Base-by-base conservation (phyloP, 2,113 vertebrate genomes). In the Martes martes region DNA sequence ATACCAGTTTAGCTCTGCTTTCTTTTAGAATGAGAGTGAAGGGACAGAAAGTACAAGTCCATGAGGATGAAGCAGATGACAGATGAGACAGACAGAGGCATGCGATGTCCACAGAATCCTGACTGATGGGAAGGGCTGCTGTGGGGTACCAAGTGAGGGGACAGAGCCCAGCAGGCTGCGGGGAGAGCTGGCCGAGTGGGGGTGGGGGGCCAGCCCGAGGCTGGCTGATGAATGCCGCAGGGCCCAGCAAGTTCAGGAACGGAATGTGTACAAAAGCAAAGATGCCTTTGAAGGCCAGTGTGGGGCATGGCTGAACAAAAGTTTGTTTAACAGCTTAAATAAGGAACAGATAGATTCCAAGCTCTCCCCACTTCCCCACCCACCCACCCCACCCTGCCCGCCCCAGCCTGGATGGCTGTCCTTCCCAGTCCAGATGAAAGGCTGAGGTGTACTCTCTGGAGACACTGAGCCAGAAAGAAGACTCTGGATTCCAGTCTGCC, bases 11-110 rank as follows among this genome's bases (percentile, higher is more conserved):
- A 50, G 45, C 2, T 89, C 63, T 94, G 4, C 13, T 42, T 74
- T 28, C n/a, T 95, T 94, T 28, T 94, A 24, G 57, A 83, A 28
- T 15, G 55, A 79, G 16, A 47, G 19, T n/a, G 69, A 84, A 50
- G 26, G 21, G 36, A 63, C 36, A 63, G 6, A 76, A 52, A 18
- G 24, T 28, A 26, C 16, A n/a, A 89, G 55, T 9, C 23, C 28
- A 86, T 2, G 45, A 47, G 50, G 84, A 63, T 26, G 59, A 90
- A 26, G n/a, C 7, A 0, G 31, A 47, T 18, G 21, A 23, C 42
- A 87, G n/a, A 83, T 26, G 55, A 95, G 65, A 93, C 0, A 45
- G 45, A 9, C 45, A 18, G 4, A n/a, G 28, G 63, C 39, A 21
- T 2, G 2, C 1, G 2, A 18, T 47, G 26, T 39, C 74, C 59